Conservation (phyloP, 2,113 vertebrate genomes). For the Neoarius graeffei region DNA sequence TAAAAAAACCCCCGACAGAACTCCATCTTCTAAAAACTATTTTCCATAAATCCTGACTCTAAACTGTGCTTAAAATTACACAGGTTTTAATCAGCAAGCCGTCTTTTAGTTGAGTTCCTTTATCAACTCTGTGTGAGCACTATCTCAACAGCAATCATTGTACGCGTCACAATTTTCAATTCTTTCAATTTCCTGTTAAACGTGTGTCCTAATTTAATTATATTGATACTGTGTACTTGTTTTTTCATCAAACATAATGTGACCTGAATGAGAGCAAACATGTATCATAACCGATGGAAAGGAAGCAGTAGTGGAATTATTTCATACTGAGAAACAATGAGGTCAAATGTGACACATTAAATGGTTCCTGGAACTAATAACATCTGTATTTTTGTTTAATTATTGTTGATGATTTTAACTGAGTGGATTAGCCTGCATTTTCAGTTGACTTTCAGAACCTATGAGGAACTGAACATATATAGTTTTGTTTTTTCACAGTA, state of each 20-base stretch:
- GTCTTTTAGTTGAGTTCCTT: background rate
- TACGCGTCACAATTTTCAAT: background rate
- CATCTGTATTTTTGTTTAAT: background rate
- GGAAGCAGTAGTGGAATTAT: background rate
- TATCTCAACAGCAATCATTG: background rate
- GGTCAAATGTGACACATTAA: background rate
- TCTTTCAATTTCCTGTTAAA: background rate
- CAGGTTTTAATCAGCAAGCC: background rate
- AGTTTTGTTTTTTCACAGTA: background rate
- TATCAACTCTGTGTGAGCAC: background rate
- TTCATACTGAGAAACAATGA: background rate
- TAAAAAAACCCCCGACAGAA: background rate
- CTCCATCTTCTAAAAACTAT: background rate
- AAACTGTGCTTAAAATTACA: background rate
- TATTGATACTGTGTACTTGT: background rate
- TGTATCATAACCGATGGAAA: background rate
- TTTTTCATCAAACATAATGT: background rate
- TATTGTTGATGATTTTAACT: background rate
- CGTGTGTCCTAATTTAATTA: background rate
- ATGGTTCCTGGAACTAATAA: background rate
- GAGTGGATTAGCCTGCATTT: background rate
- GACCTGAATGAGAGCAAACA: background rate
- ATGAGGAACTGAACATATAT: background rate
- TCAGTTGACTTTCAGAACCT: background rate
- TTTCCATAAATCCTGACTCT: background rate